These are phyloP conservation scores for Stylophora pistillata DNA, from an alignment of 64 coral and sea anemone species.

Conservation along the genomic window DNA sequence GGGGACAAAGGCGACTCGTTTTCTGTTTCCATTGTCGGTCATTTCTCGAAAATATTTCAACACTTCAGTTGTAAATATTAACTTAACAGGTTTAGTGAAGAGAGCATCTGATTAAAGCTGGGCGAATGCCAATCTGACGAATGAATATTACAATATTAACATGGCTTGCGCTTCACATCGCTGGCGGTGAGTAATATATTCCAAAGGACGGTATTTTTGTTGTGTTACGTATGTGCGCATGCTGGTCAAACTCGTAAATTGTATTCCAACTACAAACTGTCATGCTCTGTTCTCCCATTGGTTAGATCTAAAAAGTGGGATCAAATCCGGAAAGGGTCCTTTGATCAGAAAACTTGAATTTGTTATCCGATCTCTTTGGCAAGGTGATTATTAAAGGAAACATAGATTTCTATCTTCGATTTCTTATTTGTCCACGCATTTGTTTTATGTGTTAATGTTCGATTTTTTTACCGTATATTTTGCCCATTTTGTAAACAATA, in stretches of 20 bases:
- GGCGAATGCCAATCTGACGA: not conserved
- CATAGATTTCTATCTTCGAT: not conserved
- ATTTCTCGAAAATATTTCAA: not conserved
- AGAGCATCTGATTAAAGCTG: not conserved
- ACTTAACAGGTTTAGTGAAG: not conserved
- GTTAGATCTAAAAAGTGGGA: not conserved
- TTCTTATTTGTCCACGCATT: not conserved
- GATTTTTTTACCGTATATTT: not conserved
- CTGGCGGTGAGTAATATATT: constrained; percentile 18
- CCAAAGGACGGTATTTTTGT: constrained; percentile 8
- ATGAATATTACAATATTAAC: not conserved
- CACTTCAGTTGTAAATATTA: not conserved
- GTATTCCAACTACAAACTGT: not conserved
- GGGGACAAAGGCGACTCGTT: constrained; percentile 32
- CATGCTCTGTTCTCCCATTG: not conserved
- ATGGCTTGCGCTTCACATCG: too few relatives aligned
- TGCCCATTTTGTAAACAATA: constrained; percentile 17
- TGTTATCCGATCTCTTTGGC: not conserved
- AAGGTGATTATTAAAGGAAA: not conserved
- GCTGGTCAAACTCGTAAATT: not conserved
- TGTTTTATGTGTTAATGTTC: not conserved
- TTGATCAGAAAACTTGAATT: not conserved
- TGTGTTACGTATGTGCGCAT: not conserved
- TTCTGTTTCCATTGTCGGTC: not conserved
- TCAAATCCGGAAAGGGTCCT: not conserved